Evolutionary conservation across 2,113 vertebrate species (phyloP), one percentile per base, ranked within the genome.

Genomic region (Raphicerus campestris): DNA sequence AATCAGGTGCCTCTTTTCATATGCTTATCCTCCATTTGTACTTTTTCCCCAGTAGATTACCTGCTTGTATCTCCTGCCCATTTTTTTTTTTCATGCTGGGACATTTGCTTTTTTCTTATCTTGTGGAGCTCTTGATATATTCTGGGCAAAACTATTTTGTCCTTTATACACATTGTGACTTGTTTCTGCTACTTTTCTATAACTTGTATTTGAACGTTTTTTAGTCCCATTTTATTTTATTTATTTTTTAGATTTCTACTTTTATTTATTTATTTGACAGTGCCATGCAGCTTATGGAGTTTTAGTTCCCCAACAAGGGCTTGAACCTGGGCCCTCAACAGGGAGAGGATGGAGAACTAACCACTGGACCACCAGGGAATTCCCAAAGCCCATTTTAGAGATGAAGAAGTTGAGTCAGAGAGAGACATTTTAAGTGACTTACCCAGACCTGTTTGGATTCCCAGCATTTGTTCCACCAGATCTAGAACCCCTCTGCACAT

Each of bases 1-100:
- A 95, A 94, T 73, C 19, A 96, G 51, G 55, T 77, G 32, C 10
- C 10, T 90, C 91, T 94, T 96, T 96, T 96, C 95, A 92, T 47
- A 66, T 60, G 51, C 30, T 96, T 91, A 55, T 42, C 28, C 30
- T 93, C 75, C 49, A 26, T 87, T 60, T 91, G 61, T 66, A 22
- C 24, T 84, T 80, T 82, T 49, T 28, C 58, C 22, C 8, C 58
- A 80, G 30, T 53, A 26, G 86, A 66, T 87, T 93, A 89, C 51
- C 32, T 95, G 28, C 70, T 70, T 30, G 2, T 87, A 51, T 51
- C 53, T 58, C 70, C 53, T 63, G 84, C 16, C 80, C 26, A 1
- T 26, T 87, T 61, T 24, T 28, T 61, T 24, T 20, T 22, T 60
- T 2, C 32, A 55, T 78, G 1, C 60, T 84, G 49, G 28, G 20